Evolutionary conservation across 2,888 invertebrate genomes (phyloP).

Genomic region (Merodon equestris): DNA sequence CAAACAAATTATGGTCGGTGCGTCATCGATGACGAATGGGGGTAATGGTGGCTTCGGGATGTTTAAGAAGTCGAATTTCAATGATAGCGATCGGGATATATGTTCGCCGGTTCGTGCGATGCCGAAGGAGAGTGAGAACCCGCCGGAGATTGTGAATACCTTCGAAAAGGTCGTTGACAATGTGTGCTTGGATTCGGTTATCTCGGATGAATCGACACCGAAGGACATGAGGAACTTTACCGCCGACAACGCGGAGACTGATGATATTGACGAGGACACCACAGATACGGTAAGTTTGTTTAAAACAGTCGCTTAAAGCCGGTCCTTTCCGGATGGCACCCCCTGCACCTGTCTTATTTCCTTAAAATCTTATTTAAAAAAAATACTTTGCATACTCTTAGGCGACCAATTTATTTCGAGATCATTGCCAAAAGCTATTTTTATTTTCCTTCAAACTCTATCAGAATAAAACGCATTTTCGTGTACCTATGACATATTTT

Average conservation of each 20-base stretch:
- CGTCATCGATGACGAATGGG: slow-evolving; percentile 25
- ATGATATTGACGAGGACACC: slow-evolving; percentile 74
- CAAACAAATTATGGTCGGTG: slow-evolving; percentile 72
- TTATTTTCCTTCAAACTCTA: no score
- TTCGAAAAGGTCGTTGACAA: slow-evolving; percentile 76
- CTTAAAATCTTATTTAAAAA: no score
- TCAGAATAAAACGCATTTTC: no score
- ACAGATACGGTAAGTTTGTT: slow-evolving; percentile 72
- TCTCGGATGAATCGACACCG: slow-evolving; percentile 77
- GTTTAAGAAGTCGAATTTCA: slow-evolving; percentile 31
- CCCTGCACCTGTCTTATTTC: no score
- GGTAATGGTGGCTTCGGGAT: slow-evolving; percentile 43
- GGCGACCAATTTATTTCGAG: no score
- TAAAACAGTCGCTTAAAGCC: no score
- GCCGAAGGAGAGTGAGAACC: slow-evolving; percentile 9
- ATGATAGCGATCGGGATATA: slow-evolving; percentile 1
- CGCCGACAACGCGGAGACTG: slow-evolving; percentile 69
- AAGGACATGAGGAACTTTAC: slow-evolving; percentile 73
- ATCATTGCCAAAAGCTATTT: no score
- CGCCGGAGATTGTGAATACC: slow-evolving; percentile 35
- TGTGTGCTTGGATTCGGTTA: slow-evolving; percentile 76
- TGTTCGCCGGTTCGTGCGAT: slow-evolving; percentile 12
- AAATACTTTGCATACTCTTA: no score
- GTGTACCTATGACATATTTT: no score
- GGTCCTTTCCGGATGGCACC: no score